Evolutionary conservation across 2,797 vertebrate species (phyloP), one percentile per base, ranked within the genome.

Genomic region (Hemitrygon akajei): DNA sequence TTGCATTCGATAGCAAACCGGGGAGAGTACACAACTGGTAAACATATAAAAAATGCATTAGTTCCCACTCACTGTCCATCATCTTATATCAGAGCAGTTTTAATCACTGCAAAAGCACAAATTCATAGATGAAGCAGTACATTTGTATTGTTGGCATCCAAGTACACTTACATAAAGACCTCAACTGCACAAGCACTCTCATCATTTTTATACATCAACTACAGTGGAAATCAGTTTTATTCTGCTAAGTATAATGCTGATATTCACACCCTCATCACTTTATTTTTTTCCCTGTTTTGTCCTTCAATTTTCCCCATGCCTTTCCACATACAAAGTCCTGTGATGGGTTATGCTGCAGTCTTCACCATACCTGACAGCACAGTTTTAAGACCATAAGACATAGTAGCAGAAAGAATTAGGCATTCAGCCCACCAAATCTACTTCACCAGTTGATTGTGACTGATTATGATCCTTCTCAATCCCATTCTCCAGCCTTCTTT

Each of bases 1-100:
- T 93, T 93, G 91, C 91, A 93, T 93, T 73, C 25, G 71, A 93
- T 93, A 76, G 40, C 91, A 93, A 93, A 93, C 40, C 75, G 40
- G 14, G 20, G 91, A 75, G 73, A 93, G 71, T 93, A 58, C 91
- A 76, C 27, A 27, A 40, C 91, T 40, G 27, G 71, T 75, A 93
- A 93, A 93, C 66, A 93, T 93, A 93, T 93, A 93, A 93, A 93
- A 93, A 76, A 93, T 93, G 91, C 91, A 93, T 93, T 76, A 93
- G 91, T 93, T 93, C 71, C 91, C 40, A 75, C 91, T 93, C 91
- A 56, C 91, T 93, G 71, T 93, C 91, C 71, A 93, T 93, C 91
- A 93, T 73, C 12, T 93, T 93, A 93, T 76, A 93, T 93, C 91
- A 93, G 30, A 93, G 37, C 91, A 93, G 71, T 93, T 93, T 75